Evolutionary conservation across 1,140 invertebrate genomes (phyloP), one percentile per base, ranked within the genome.

Genomic region (Scaptodrosophila lebanonensis): DNA sequence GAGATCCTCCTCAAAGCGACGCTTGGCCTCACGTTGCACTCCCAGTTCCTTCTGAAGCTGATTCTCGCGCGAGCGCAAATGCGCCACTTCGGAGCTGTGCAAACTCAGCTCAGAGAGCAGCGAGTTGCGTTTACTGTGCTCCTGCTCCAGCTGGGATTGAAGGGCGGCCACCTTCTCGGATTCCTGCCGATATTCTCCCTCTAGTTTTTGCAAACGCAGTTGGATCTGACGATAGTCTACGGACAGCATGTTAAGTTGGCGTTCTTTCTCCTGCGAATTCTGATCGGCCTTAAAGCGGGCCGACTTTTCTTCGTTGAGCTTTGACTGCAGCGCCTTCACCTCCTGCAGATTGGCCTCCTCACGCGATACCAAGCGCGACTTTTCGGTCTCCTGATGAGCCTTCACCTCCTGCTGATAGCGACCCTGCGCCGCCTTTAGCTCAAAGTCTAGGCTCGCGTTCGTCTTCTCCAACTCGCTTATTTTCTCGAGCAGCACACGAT

Each of bases 221-320:
- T 97, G 94, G 61, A 97, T 93, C 88, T 98, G 96, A 5, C 95
- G 89, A 83, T 97, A 95, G 87, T 98, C 97, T 2, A 98, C 95
- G 11, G 93, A 94, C 0, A 98, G 88, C 93, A 98, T 97, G 3
- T 94, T 97, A 77, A 97, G 94, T 86, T 97, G 95, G 5, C 97
- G 90, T 86, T 98, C 97, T 71, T 95, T 95, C 82, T 98, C 96
- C 85, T 98, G 95, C 5, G 92, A 92, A 15, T 91, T 90, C 29
- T 93, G 89, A 79, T 98, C 96, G 0, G 94, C 92, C 54, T 93
- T 93, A 79, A 96, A 94, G 42, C 95, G 89, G 0, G 92, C 91
- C 36, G 89, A 91, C 84, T 96, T 96, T 84, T 98, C 96, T 85
- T 97, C 95, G 70, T 95, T 96, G 33, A 97, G 87, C 88, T 97